These are phyloP conservation scores for Nanorana parkeri DNA, from an alignment of 2,113 vertebrate species.

Conservation along the genomic window DNA sequence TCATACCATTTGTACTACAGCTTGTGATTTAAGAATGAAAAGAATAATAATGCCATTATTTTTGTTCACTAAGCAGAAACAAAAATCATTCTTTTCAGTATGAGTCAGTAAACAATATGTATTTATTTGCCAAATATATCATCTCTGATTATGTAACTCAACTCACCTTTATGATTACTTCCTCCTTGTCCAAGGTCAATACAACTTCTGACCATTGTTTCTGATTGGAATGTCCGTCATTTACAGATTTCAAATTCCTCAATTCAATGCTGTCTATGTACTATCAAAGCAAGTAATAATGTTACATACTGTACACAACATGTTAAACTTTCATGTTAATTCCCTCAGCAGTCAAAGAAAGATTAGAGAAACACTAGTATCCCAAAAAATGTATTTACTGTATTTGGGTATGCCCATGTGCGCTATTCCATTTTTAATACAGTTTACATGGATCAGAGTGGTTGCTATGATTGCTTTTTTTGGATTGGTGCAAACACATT, in stretches of 20 bases:
- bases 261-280: conserved; percentile 67
- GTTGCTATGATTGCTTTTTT: too few relatives aligned
- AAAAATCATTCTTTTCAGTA: background rate
- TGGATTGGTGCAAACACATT: too few relatives aligned
- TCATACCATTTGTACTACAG: too few relatives aligned
- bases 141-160: background rate
- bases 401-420: too few relatives aligned
- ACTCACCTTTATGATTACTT: conserved; percentile 71
- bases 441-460: too few relatives aligned
- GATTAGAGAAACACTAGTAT: too few relatives aligned
- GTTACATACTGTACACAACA: background rate
- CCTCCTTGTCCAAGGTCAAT: conserved; percentile 66
- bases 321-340: too few relatives aligned
- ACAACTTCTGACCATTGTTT: conserved; percentile 62
- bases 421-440: too few relatives aligned
- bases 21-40: background rate
- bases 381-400: too few relatives aligned
- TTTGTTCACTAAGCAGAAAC: background rate
- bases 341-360: too few relatives aligned
- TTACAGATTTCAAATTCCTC: conserved; percentile 59
- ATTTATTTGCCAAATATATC: too few relatives aligned
- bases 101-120: conserved; percentile 22
- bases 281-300: conserved; percentile 58
- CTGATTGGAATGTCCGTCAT: conserved; percentile 57
- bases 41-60: conserved; percentile 20